phyloP scores from a whole-genome alignment of 2,888 invertebrate species.

The Chalcis sispes region DNA sequence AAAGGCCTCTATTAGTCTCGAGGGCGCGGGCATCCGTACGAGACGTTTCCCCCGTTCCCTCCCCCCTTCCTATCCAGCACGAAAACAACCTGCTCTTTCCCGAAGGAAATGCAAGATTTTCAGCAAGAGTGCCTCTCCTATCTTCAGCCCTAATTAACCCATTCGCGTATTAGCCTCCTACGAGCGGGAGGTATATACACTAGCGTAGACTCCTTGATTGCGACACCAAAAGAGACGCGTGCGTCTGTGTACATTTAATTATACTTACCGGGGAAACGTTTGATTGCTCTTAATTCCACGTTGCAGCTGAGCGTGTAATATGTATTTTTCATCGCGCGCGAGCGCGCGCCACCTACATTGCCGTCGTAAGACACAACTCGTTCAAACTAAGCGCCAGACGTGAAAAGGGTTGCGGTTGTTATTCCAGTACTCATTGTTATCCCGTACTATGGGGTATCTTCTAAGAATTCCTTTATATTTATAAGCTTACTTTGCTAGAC shows the following conservation, averaged over 20 bases:
- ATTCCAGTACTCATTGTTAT: no score
- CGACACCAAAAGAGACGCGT: no score
- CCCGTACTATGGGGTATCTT: no score
- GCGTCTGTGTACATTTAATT: conserved; percentile 61
- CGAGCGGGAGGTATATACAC: conserved; percentile 43
- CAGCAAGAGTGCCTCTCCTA: conserved; percentile 44
- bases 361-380: no score
- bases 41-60: neutral
- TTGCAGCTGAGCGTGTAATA: conserved; percentile 63
- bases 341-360: conserved; percentile 30
- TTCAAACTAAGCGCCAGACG: no score
- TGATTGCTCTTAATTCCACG: conserved; percentile 65
- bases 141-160: conserved; percentile 61
- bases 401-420: no score
- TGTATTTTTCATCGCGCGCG: conserved; percentile 50
- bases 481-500: no score
- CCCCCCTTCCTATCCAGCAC: no score
- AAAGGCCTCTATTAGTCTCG: conserved; percentile 43
- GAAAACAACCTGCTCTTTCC: no score
- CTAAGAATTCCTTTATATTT: no score
- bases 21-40: neutral
- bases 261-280: conserved; percentile 61
- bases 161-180: conserved; percentile 50
- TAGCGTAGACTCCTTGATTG: conserved; percentile 63
- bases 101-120: conserved; percentile 55